Conservation (phyloP, 2,888 invertebrate species). For the Drosophila subsilvestris region DNA sequence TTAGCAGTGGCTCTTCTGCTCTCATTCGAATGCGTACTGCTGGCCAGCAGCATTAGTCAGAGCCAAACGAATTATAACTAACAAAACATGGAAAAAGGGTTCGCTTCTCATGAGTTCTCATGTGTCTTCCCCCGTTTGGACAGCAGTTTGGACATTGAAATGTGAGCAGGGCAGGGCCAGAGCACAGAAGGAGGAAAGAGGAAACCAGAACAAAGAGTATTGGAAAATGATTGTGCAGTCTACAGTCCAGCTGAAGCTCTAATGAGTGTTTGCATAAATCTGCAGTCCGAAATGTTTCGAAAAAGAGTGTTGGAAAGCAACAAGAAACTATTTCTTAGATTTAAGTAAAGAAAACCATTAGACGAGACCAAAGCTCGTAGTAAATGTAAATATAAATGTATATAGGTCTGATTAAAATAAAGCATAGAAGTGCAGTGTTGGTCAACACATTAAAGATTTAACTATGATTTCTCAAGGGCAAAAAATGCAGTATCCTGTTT, state of each 20-base stretch:
- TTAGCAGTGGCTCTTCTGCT: slow-evolving; percentile 35
- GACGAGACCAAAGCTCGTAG: too few relatives aligned
- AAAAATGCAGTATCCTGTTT: too few relatives aligned
- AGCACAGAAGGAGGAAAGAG: too few relatives aligned
- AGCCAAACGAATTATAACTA: slow-evolving; percentile 17
- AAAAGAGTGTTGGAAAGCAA: too few relatives aligned
- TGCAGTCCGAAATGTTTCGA: too few relatives aligned
- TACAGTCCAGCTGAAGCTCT: neutral
- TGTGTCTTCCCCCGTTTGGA: slow-evolving; percentile 1
- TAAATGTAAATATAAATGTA: too few relatives aligned
- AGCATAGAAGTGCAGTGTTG: neutral
- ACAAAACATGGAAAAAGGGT: slow-evolving; percentile 16
- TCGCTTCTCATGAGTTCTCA: neutral
- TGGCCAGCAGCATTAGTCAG: slow-evolving; percentile 39
- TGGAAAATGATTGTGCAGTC: neutral
- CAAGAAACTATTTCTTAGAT: too few relatives aligned
- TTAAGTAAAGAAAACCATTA: too few relatives aligned
- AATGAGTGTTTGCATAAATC: neutral
- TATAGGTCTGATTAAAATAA: too few relatives aligned
- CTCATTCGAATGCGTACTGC: slow-evolving; percentile 6
- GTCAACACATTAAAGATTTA: neutral
- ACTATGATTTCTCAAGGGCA: too few relatives aligned
- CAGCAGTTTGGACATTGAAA: slow-evolving; percentile 13
- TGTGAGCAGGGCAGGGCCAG: slow-evolving; percentile 5
- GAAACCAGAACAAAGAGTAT: neutral